phyloP scores from a whole-genome alignment of 2,113 vertebrate genomes.

The Helogale parvula region DNA sequence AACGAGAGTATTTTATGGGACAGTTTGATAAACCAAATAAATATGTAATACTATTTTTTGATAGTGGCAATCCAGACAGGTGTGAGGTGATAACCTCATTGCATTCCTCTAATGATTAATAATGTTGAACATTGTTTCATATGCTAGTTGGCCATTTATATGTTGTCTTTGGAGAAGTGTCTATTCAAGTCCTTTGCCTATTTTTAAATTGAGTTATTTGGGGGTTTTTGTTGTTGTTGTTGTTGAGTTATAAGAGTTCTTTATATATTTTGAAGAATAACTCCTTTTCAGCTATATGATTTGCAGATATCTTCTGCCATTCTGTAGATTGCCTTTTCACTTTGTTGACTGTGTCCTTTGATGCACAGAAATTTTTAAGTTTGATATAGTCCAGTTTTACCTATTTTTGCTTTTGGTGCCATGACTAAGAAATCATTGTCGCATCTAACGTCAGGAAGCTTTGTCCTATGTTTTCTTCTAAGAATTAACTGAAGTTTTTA shows the following conservation, averaged over 20 bases:
- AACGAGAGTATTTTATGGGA: not conserved
- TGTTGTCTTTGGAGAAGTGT: not conserved
- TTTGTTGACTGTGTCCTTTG: not conserved
- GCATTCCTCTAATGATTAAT: not conserved
- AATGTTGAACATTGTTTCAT: not conserved
- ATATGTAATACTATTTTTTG: not conserved
- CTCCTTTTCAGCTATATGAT: not conserved
- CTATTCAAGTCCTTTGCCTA: not conserved
- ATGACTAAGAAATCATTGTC: not conserved
- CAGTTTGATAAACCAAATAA: not conserved
- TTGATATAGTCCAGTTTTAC: not conserved
- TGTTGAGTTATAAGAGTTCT: not conserved
- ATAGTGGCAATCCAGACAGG: not conserved
- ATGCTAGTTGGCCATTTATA: not conserved
- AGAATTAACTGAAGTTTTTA: not conserved
- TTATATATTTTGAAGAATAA: not conserved
- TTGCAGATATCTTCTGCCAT: not conserved
- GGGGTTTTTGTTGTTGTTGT: too few relatives aligned
- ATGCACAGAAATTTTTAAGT: not conserved
- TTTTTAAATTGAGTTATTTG: not conserved
- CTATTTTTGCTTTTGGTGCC: not conserved
- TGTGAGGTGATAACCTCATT: not conserved
- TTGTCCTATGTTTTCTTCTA: not conserved
- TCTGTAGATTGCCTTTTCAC: not conserved
- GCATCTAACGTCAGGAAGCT: not conserved